Conservation (phyloP, 53 echinoderm and acorn worm species). For the Holothuria scabra region DNA sequence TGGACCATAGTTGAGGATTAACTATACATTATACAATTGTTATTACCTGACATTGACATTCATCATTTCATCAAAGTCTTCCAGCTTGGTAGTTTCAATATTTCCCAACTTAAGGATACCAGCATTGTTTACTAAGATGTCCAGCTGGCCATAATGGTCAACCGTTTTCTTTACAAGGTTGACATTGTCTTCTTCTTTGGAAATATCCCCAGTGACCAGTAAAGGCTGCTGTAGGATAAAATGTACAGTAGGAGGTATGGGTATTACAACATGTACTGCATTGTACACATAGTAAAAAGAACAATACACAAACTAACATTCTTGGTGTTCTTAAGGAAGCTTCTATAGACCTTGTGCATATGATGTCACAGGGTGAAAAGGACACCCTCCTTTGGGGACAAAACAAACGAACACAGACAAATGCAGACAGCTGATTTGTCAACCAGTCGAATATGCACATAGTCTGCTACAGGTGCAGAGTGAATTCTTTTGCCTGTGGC, state of each 20-base stretch:
- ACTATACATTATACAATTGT: no score
- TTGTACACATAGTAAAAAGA: background rate
- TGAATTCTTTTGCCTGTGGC: no score
- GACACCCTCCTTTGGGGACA: no score
- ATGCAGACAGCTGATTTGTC: no score
- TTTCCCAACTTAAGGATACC: slow-evolving; percentile 78
- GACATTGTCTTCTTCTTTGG: slow-evolving; percentile 65
- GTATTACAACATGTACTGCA: no score
- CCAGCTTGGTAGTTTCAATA: slow-evolving; percentile 78
- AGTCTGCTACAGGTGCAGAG: no score
- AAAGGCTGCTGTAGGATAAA: slow-evolving; percentile 47
- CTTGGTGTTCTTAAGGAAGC: background rate
- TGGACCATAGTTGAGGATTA: no score
- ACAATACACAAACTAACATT: background rate
- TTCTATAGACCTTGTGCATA: background rate
- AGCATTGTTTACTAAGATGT: slow-evolving; percentile 94
- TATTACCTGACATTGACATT: slow-evolving; percentile 86
- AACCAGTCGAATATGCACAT: no score
- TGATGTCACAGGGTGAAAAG: no score
- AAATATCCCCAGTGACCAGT: slow-evolving; percentile 70
- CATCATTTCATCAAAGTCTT: slow-evolving; percentile 85
- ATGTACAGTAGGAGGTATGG: no score
- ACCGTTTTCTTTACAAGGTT: slow-evolving; percentile 73
- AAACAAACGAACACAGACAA: no score
- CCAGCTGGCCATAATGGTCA: slow-evolving; percentile 82